Evolutionary conservation across 2,888 invertebrate genomes (phyloP), one percentile per base, ranked within the genome.

Genomic region (Hermaeophaga mercurialis): DNA sequence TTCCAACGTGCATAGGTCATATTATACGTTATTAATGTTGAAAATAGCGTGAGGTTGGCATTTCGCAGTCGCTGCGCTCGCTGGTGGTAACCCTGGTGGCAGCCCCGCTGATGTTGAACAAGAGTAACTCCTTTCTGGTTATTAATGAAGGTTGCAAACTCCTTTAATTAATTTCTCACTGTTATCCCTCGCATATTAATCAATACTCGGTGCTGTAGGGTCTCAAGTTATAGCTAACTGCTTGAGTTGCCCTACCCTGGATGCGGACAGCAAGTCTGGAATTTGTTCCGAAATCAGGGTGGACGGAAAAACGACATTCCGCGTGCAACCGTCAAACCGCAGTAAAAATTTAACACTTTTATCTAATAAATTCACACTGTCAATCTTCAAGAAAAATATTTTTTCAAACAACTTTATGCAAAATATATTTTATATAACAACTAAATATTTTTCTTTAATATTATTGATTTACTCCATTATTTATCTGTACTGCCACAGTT

Each of bases 151-250:
- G 76, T 73, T 76, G 72, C 73, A 75, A 77, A 76, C 77, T 76
- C 76, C 77, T 77, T 78, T 77, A 78, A 78, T 78, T 78, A 78
- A 78, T 78, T 77, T 78, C 71, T 71, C 73, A 70, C 75, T 75
- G 76, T 76, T 76, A 77, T 76, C 73, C 75, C 73, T 69, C 73
- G 73, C 73, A 75, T 76, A 76, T 78, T 78, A 78, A 78, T 78
- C 78, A 77, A 76, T 77, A 77, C 68, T 64, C 65, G 62, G 65
- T 62, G 62, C 58, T 50, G 53, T 58, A 60, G 58, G 65, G 64
- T 62, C 62, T 63, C 65, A 62, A 65, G 62, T 65, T 65, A 56
- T 57, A 50, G 24, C 36, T 58, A 47, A 52, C 59, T 53, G 60
- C 57, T 57, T 57, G 56, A 55, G 55, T 45, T 55, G 52, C 46